phyloP scores from a whole-genome alignment of 2,888 invertebrate species.

The Synergus laeviventris region DNA sequence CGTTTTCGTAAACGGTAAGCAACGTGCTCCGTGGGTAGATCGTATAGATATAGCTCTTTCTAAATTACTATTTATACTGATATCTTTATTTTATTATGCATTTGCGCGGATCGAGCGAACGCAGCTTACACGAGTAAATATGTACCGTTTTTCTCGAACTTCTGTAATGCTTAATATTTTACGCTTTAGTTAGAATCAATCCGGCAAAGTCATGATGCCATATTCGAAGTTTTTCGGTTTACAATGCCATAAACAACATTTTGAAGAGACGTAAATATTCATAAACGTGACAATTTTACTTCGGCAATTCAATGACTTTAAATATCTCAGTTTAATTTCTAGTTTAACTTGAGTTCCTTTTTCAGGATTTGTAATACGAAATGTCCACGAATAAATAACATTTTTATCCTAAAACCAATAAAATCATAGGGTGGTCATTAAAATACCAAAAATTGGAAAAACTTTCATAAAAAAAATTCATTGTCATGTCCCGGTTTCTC shows the following conservation, averaged over 20 bases:
- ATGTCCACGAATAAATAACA: background rate
- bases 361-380: background rate
- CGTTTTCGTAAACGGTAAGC: constrained; percentile 53
- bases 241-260: constrained; percentile 36
- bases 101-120: constrained; percentile 38
- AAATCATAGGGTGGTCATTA: no score
- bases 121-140: constrained; percentile 30
- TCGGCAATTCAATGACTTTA: background rate
- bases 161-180: constrained; percentile 35
- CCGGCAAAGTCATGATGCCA: constrained; percentile 12
- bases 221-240: constrained; percentile 32
- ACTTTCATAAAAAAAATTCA: no score
- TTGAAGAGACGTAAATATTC: background rate
- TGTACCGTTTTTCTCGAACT: constrained; percentile 40
- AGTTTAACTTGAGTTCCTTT: background rate
- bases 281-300: background rate
- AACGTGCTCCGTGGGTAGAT: constrained; percentile 48
- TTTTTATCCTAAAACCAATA: background rate
- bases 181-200: constrained; percentile 33
- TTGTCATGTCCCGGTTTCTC: no score
- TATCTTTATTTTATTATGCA: constrained; percentile 52
- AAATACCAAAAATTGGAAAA: no score
- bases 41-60: constrained; percentile 46
- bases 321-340: background rate
- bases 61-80: constrained; percentile 48